phyloP scores from a whole-genome alignment of 1,140 invertebrate species.

The Akabosia matsudoensis region DNA sequence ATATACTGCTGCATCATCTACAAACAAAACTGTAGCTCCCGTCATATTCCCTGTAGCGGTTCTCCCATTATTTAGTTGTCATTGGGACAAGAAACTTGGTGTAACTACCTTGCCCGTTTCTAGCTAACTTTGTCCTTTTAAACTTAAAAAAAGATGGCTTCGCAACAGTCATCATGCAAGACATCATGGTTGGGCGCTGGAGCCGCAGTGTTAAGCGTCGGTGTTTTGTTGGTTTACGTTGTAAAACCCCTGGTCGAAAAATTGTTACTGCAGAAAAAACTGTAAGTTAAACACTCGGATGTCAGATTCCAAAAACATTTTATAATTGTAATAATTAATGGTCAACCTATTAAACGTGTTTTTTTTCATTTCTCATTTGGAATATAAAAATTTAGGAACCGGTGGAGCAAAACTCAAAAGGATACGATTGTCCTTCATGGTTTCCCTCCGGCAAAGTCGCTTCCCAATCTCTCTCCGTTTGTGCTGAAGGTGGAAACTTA shows the following conservation, averaged over 20 bases:
- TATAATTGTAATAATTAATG: not conserved
- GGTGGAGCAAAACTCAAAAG: constrained; percentile 23
- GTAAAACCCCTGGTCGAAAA: not conserved
- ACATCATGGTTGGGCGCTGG: no score
- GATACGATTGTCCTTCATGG: constrained; percentile 33
- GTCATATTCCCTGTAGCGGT: no score
- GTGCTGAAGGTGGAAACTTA: constrained; percentile 40
- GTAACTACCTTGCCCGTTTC: no score
- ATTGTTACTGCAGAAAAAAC: not conserved
- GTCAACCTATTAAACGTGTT: not conserved
- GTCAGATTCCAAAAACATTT: not conserved
- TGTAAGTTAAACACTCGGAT: not conserved
- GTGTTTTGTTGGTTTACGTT: not conserved
- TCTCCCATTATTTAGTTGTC: no score
- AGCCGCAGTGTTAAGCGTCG: no score
- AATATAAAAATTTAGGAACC: constrained; percentile 6
- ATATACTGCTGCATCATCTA: no score
- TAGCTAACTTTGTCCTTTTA: no score
- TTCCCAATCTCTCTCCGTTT: constrained; percentile 43
- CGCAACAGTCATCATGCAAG: no score
- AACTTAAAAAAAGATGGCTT: no score
- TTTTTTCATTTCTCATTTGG: not conserved
- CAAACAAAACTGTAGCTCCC: no score
- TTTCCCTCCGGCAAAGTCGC: constrained; percentile 28
- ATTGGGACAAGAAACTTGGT: no score